Evolutionary conservation across 2,113 vertebrate genomes (phyloP).

Genomic region (Odobenus rosmarus): DNA sequence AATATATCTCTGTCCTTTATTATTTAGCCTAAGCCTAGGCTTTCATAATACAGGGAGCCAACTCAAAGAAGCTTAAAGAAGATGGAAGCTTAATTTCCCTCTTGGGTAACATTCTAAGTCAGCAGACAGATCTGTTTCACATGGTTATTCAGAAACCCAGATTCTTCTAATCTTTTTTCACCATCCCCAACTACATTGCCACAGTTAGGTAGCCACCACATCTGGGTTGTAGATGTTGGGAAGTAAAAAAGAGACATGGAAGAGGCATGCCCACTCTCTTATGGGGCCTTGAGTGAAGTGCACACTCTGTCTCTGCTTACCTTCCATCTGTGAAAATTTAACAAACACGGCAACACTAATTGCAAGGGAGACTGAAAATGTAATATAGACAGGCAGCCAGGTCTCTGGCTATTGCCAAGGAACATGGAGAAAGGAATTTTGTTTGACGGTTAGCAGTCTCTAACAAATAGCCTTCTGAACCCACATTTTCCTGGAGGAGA

Average conservation of each 20-base stretch:
- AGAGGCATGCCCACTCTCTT: background rate
- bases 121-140: background rate
- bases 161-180: background rate
- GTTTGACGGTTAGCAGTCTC: background rate
- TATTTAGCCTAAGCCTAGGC: background rate
- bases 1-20: background rate
- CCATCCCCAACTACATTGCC: background rate
- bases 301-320: background rate
- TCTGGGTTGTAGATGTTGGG: background rate
- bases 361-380: background rate
- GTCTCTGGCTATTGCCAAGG: background rate
- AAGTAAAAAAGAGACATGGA: background rate
- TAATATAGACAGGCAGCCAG: background rate
- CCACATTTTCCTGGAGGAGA: background rate
- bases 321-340: background rate
- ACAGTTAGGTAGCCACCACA: background rate
- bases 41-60: background rate
- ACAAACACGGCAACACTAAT: background rate
- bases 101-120: background rate
- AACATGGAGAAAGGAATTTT: background rate
- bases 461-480: slow-evolving; percentile 13
- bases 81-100: background rate
- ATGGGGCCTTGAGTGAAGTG: background rate
- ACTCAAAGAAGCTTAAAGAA: background rate
- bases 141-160: background rate